Percentiles rank a stretch among this genome's conserved stretches.
Evolutionary conservation across 1,140 invertebrate genomes (phyloP).

Genomic region (Pachypsylla venusta): DNA sequence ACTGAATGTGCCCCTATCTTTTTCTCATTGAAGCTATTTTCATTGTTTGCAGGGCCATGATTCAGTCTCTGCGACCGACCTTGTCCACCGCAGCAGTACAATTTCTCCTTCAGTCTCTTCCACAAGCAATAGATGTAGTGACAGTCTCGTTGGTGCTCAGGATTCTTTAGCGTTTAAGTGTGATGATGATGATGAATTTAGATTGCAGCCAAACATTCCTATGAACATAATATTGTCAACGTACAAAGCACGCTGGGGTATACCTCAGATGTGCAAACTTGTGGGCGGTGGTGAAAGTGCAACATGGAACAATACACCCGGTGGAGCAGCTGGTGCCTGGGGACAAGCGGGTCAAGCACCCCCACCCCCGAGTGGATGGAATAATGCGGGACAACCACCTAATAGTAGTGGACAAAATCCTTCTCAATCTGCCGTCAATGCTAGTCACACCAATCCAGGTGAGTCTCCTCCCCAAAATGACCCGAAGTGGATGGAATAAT

Average conservation of each 20-base stretch:
- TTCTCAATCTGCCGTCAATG: too few relatives aligned
- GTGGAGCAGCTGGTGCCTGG: constrained; percentile 3
- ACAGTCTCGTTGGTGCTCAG: neutral
- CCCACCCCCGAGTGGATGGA: constrained; percentile 13
- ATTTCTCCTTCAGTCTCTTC: neutral
- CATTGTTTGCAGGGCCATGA: neutral
- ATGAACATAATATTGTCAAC: neutral
- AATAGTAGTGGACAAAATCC: neutral
- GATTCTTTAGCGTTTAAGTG: neutral
- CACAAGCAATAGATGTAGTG: constrained; percentile 3
- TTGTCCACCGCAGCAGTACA: too few relatives aligned
- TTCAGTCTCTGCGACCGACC: too few relatives aligned
- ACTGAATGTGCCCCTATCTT: too few relatives aligned
- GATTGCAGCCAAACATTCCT: neutral
- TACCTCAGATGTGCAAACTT: constrained; percentile 42
- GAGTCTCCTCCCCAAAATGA: too few relatives aligned
- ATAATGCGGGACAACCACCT: constrained; percentile 21
- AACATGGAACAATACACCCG: constrained; percentile 21
- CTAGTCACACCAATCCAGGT: too few relatives aligned
- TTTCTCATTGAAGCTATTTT: too few relatives aligned
- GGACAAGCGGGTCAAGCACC: constrained; percentile 8
- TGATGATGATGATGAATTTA: neutral
- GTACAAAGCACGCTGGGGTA: constrained; percentile 19
- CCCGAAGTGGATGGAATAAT: constrained; percentile 16
- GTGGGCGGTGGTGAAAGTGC: constrained; percentile 62